phyloP scores from a whole-genome alignment of 2,797 vertebrate genomes.

The Tokudaia muenninki region DNA sequence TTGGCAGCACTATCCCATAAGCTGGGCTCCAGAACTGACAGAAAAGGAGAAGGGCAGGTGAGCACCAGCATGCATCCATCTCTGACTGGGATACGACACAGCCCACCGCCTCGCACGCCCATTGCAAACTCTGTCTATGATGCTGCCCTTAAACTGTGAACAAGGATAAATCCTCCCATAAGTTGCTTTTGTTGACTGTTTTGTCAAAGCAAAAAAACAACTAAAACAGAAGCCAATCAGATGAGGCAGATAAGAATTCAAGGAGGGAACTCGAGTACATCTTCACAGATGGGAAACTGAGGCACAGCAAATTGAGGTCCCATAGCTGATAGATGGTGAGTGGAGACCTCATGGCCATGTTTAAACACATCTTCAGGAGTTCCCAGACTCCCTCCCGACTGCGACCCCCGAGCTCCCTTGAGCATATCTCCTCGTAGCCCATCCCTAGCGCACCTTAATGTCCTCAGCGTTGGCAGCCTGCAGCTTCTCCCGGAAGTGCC shows the following conservation, averaged over 20 bases:
- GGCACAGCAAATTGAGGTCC: rapidly evolving
- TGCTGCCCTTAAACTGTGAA: background rate
- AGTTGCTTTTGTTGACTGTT: background rate
- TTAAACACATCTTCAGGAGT: background rate
- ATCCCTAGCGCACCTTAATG: conserved; percentile 90
- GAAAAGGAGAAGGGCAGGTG: background rate
- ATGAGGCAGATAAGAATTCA: background rate
- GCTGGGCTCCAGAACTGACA: background rate
- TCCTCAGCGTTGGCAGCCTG: conserved; percentile 95
- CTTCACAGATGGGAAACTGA: conserved; percentile 3
- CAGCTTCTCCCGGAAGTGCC: conserved; percentile 95
- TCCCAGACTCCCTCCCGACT: background rate
- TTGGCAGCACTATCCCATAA: background rate
- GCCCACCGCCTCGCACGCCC: rapidly evolving
- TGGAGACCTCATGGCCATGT: rapidly evolving
- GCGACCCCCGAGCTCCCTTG: background rate
- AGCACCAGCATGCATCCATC: no score
- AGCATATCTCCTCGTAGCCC: rapidly evolving
- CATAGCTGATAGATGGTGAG: background rate
- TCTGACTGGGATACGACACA: background rate
- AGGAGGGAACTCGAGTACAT: background rate
- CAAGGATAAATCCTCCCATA: background rate
- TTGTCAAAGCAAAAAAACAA: background rate
- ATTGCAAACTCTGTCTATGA: background rate
- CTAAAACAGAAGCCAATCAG: background rate